Percentiles rank a stretch among this genome's conserved stretches.
These are phyloP conservation scores for Spodoptera frugiperda DNA, from an alignment of 1,140 invertebrate species.

Conservation along the genomic window DNA sequence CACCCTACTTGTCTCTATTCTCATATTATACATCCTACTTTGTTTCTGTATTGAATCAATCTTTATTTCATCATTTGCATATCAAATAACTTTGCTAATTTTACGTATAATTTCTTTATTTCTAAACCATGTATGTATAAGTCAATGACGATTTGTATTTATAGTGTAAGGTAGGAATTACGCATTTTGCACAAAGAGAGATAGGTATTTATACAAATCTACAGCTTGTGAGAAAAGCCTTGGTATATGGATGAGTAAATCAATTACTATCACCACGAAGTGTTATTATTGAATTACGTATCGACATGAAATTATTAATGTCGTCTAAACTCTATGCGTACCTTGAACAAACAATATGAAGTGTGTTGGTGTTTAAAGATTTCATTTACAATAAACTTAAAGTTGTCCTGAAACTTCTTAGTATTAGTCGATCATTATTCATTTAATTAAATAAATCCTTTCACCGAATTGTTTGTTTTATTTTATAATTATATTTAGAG, in stretches of 20 bases:
- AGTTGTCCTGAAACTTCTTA: neutral
- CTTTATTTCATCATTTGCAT: too few species aligned
- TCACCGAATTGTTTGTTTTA: conserved; percentile 1
- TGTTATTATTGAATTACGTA: neutral
- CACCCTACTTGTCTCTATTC: too few species aligned
- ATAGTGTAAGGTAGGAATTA: neutral
- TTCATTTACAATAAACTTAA: neutral
- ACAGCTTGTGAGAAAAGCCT: neutral
- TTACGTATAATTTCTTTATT: neutral
- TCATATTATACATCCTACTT: too few species aligned
- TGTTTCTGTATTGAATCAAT: too few species aligned
- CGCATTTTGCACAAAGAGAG: conserved; percentile 23
- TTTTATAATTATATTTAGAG: neutral
- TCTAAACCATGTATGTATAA: neutral
- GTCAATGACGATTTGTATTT: neutral
- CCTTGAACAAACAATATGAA: neutral
- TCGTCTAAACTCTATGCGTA: conserved; percentile 3
- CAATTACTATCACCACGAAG: neutral
- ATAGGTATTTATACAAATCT: neutral
- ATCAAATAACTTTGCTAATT: too few species aligned
- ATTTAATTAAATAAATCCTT: conserved; percentile 29
- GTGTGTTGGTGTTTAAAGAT: neutral
- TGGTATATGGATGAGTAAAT: neutral
- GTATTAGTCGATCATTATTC: conserved; percentile 25
- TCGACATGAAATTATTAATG: neutral